Conservation (phyloP, 2,113 vertebrate species). For the Orientallactaga bullata region DNA sequence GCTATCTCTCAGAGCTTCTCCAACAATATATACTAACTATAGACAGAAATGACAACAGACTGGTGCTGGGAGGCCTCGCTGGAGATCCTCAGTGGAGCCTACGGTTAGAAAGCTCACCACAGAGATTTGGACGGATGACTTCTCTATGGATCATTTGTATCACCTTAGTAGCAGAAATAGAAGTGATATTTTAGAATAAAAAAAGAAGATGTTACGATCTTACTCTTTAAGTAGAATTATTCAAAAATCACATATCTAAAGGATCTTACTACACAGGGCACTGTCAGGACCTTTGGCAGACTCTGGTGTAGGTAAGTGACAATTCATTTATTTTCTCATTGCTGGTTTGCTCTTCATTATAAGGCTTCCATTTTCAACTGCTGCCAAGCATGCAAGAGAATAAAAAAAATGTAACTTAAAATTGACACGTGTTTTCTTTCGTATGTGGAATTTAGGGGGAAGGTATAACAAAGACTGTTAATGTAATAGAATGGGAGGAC, state of each 20-base stretch:
- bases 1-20: neutral
- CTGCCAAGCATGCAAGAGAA: neutral
- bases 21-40: neutral
- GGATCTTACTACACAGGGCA: neutral
- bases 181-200: too few relatives aligned
- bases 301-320: neutral
- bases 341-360: neutral
- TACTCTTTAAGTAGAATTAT: neutral
- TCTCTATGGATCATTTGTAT: too few relatives aligned
- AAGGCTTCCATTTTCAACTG: neutral
- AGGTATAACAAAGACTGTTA: neutral
- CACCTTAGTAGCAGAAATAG: too few relatives aligned
- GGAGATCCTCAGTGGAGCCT: neutral
- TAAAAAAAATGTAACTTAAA: neutral
- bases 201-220: too few relatives aligned
- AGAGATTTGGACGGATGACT: too few relatives aligned
- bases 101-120: too few relatives aligned
- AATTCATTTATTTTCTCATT: neutral
- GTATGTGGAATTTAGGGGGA: neutral
- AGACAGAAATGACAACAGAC: fast-evolving
- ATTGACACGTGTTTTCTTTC: neutral
- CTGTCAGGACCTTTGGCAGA: too few relatives aligned
- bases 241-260: neutral
- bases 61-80: neutral
- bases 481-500: neutral